Percentiles rank a stretch among this genome's conserved stretches.
Evolutionary conservation across 2,888 invertebrate genomes (phyloP).

Genomic region (Drosophila demipolita): DNA sequence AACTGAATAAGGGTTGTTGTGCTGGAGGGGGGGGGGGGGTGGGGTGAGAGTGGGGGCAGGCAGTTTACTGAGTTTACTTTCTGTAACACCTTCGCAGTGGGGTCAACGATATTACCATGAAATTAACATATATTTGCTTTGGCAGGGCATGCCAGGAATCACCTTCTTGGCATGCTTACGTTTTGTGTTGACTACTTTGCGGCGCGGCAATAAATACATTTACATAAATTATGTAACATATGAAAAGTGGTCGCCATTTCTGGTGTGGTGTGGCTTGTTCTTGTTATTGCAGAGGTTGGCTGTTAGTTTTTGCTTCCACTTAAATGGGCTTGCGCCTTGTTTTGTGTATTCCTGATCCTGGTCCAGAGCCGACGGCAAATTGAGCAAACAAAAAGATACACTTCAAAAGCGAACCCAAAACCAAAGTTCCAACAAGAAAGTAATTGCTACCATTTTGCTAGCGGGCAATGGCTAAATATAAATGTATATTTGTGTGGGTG

Average conservation of each 20-base stretch:
- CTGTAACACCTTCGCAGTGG: conserved; percentile 59
- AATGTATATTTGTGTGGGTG: not conserved
- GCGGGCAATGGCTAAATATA: conserved; percentile 27
- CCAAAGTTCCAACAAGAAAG: conserved; percentile 72
- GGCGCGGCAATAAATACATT: conserved; percentile 72
- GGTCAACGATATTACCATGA: conserved; percentile 73
- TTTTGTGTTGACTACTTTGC: conserved; percentile 39
- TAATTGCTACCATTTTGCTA: conserved; percentile 61
- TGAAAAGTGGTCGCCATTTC: conserved; percentile 41
- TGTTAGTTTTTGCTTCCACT: conserved; percentile 31
- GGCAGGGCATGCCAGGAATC: conserved; percentile 25
- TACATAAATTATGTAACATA: conserved; percentile 73
- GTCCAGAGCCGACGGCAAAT: conserved; percentile 36
- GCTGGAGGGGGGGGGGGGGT: not conserved
- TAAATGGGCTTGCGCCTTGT: conserved; percentile 14
- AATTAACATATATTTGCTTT: conserved; percentile 78
- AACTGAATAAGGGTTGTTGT: no score
- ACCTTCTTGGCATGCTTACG: not conserved
- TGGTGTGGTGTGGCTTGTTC: conserved; percentile 32
- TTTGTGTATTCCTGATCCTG: conserved; percentile 8
- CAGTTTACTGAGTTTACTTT: conserved; percentile 15
- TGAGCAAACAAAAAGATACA: conserved; percentile 30
- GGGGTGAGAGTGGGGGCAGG: not conserved
- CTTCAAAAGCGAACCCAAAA: conserved; percentile 58
- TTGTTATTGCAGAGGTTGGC: conserved; percentile 22